Evolutionary conservation across 1,140 invertebrate genomes (phyloP).

Genomic region (Diploscapter pachys): DNA sequence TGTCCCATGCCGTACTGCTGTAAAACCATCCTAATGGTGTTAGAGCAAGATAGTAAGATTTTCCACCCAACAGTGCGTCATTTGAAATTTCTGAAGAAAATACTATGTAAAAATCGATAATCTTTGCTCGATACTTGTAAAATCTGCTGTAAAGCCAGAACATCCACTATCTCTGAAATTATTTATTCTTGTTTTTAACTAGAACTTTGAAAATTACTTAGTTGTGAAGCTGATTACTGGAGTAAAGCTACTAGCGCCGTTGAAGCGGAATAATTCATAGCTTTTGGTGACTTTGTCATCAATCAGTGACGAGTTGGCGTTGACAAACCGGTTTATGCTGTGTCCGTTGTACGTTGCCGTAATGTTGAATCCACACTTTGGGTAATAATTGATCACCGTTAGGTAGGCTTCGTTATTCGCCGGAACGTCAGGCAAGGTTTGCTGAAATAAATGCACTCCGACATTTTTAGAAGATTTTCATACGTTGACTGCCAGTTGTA

Average conservation of each 20-base stretch:
- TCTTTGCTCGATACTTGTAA: background rate
- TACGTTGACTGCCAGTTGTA: constrained; percentile 76
- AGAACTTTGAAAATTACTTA: no score
- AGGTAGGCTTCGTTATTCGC: constrained; percentile 66
- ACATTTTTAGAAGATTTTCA: background rate
- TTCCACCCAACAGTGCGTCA: background rate
- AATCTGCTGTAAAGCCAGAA: background rate
- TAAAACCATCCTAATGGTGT: constrained; percentile 6
- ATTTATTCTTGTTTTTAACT: constrained; percentile 2
- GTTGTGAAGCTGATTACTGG: no score
- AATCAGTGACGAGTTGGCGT: background rate
- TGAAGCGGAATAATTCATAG: no score
- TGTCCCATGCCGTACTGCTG: constrained; percentile 17
- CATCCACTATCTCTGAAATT: background rate
- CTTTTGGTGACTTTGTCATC: no score
- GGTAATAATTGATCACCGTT: constrained; percentile 68
- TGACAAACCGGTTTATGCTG: background rate
- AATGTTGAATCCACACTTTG: constrained; percentile 38
- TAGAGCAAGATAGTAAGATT: no score
- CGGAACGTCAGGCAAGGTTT: constrained; percentile 69
- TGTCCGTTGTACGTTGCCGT: background rate
- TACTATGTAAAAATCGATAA: background rate
- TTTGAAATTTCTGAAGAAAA: constrained; percentile 3
- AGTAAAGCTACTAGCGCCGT: no score
- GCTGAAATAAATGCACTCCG: constrained; percentile 19